These are phyloP conservation scores for Solenodon paradoxus DNA, from an alignment of 2,113 vertebrate genomes.

Conservation along the genomic window DNA sequence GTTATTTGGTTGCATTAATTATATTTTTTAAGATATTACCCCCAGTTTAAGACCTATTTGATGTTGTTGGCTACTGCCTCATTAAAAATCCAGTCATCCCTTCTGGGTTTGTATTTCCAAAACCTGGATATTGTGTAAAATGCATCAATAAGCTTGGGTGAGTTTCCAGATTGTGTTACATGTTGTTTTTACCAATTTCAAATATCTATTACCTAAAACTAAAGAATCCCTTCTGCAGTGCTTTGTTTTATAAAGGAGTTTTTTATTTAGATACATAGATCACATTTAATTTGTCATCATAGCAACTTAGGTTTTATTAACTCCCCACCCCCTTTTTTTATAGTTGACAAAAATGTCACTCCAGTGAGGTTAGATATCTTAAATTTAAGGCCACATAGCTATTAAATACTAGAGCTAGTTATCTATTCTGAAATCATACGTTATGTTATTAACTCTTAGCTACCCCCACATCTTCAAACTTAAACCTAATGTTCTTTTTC, in stretches of 20 bases:
- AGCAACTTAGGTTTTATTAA: conserved; percentile 31
- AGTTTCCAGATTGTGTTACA: not conserved
- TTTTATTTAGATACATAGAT: not conserved
- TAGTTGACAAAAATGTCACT: not conserved
- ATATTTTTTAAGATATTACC: not conserved
- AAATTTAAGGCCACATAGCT: not conserved
- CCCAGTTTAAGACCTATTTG: not conserved
- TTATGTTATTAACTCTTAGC: no score
- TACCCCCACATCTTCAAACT: not conserved
- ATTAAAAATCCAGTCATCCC: conserved; percentile 11
- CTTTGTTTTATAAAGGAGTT: not conserved
- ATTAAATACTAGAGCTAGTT: not conserved
- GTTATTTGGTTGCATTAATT: conserved; percentile 34
- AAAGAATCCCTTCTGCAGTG: not conserved
- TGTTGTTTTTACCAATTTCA: conserved; percentile 42
- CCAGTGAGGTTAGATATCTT: not conserved
- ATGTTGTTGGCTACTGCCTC: no score
- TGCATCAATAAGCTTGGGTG: not conserved
- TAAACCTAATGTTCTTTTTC: not conserved
- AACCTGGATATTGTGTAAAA: not conserved
- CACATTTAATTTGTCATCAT: not conserved
- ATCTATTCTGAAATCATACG: no score
- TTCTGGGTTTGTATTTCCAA: conserved; percentile 21
- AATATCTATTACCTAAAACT: not conserved
- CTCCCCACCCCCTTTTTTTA: not conserved